Base-by-base conservation (phyloP, 2,888 invertebrate species). In the Heliconius charithonia region DNA sequence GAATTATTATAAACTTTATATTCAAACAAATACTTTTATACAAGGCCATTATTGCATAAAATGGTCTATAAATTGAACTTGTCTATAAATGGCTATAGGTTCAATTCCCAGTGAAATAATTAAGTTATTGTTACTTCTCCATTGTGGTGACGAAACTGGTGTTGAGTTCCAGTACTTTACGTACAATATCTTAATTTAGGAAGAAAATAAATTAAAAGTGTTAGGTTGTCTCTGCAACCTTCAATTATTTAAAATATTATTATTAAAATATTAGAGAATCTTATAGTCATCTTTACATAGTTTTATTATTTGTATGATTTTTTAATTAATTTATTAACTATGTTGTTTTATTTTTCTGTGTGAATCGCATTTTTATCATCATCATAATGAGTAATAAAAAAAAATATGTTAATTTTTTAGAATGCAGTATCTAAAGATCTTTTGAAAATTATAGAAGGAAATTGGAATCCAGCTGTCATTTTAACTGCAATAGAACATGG, bases 401-500 rank as follows among this genome's bases (percentile, higher is more conserved):
- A 59, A 59, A n/a, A 59, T 56, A 56, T 59, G n/a, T 12, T 0
- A 59, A n/a, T n/a, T 41, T 79, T 91, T 19, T 89, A 97, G 97
- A 92, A 94, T 81, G 89, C 94, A 67, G 84, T 98, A 77, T 97
- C 98, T 0, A 91, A 91, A 69, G 95, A 97, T 75, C 97, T 97
- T 87, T 91, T 98, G 9, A 95, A 96, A 81, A 93, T 97, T 63
- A 95, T 98, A 82, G 96, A 97, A 87, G 98, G 98, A 4, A 96
- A 97, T 75, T 98, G 97, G 96, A 96, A 96, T 86, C 98, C 98
- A 4, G 91, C 96, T 7, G 93, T 96, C 45, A 95, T 98, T 65
- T 87, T 99, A 78, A 94, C 97, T 80, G 96, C 98, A 0, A 96
- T 98, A 56, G 95, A 96, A 83, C 86, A 96, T 51, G 99, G 99